These are phyloP conservation scores for Agelaius phoeniceus DNA, from an alignment of 2,113 vertebrate species.

Conservation along the genomic window DNA sequence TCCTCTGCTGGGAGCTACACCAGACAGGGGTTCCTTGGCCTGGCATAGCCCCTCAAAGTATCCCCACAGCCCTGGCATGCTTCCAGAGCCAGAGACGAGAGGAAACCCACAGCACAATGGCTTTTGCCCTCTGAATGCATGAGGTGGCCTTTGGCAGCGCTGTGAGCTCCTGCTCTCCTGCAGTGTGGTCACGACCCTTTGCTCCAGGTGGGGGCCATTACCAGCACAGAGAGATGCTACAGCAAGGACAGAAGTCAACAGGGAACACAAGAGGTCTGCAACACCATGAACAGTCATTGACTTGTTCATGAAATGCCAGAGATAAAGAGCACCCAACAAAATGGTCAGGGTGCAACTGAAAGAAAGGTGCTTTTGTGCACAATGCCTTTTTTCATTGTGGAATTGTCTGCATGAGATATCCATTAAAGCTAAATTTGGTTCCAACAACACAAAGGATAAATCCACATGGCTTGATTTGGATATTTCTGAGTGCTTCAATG, in stretches of 20 bases:
- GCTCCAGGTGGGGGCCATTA: background rate
- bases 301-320: background rate
- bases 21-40: background rate
- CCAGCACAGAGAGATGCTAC: background rate
- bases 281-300: background rate
- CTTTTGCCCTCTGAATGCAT: background rate
- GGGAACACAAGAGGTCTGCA: background rate
- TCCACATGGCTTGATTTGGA: background rate
- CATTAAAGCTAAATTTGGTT: background rate
- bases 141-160: background rate
- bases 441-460: background rate
- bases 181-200: accelerated
- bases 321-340: background rate
- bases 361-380: background rate
- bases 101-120: background rate
- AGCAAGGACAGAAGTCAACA: background rate
- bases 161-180: background rate
- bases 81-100: background rate
- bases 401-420: background rate
- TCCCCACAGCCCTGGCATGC: background rate
- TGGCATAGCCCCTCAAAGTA: background rate
- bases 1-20: background rate
- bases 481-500: background rate
- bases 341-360: background rate
- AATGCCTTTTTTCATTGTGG: background rate